A percentile compares a stretch with the other conserved stretches of the same genome.
Evolutionary conservation across 2,888 invertebrate genomes (phyloP).

Genomic region (Hartigia nigra): DNA sequence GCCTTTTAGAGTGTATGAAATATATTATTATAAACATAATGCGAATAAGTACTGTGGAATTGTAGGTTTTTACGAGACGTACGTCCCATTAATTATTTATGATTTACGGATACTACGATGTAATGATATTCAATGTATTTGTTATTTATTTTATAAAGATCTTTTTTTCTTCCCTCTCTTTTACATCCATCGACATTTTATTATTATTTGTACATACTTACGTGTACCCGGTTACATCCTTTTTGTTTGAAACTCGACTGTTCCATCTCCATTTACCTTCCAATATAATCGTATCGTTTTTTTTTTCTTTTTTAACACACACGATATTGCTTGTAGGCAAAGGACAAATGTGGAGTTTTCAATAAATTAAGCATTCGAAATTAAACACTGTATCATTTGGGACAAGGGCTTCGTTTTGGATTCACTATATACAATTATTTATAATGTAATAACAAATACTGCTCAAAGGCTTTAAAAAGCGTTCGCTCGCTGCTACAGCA

Average conservation of each 20-base stretch:
- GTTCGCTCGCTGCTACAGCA: not conserved
- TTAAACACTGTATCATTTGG: constrained; percentile 3
- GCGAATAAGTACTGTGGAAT: constrained; percentile 60
- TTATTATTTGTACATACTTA: constrained; percentile 9
- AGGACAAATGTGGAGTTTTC: not conserved
- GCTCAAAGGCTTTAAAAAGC: not conserved
- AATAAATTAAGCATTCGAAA: not conserved
- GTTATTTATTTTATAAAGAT: constrained; percentile 63
- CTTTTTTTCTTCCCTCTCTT: constrained; percentile 44
- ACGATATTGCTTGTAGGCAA: not conserved
- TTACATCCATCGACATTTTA: constrained; percentile 38
- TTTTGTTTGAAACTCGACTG: not conserved
- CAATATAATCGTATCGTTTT: not conserved
- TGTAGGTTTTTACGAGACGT: constrained; percentile 54
- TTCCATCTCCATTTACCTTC: not conserved
- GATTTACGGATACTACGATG: constrained; percentile 47
- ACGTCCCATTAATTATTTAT: constrained; percentile 54
- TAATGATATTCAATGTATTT: constrained; percentile 58
- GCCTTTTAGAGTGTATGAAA: constrained; percentile 62
- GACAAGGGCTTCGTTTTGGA: not conserved
- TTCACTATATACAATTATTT: not conserved
- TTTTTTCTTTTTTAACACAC: not conserved
- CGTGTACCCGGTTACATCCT: not conserved
- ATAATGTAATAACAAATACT: not conserved
- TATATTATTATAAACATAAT: constrained; percentile 49